Percentiles rank a stretch among this genome's conserved stretches.
These are phyloP conservation scores for Pterois miles DNA, from an alignment of 2,797 vertebrate genomes.

Conservation along the genomic window DNA sequence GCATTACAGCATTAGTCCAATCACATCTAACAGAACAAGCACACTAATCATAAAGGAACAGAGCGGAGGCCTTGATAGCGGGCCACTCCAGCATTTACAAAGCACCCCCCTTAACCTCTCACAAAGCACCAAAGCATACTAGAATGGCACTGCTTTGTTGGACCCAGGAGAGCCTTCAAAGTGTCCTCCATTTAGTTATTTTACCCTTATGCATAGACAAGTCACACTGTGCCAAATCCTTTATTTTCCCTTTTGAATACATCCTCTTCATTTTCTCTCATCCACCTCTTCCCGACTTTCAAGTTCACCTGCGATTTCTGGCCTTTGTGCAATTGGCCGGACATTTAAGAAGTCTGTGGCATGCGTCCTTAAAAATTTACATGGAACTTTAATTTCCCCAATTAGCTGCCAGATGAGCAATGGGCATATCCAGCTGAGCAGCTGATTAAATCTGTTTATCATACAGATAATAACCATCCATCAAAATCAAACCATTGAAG, in stretches of 20 bases:
- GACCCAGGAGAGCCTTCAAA: conserved; percentile 29
- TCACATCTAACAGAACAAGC: conserved; percentile 61
- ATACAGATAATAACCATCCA: conserved; percentile 42
- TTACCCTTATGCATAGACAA: conserved; percentile 5
- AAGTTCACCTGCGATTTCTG: not conserved
- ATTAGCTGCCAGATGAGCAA: conserved; percentile 33
- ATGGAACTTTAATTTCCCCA: conserved; percentile 33
- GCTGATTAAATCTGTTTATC: conserved; percentile 67
- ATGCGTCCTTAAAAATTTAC: conserved; percentile 12
- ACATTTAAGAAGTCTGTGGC: conserved; percentile 21
- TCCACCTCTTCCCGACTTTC: not conserved
- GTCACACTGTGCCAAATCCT: conserved; percentile 7
- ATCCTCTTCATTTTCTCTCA: not conserved
- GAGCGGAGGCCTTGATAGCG: conserved; percentile 35
- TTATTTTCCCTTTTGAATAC: conserved; percentile 19
- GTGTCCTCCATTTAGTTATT: conserved; percentile 20
- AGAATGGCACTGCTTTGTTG: conserved; percentile 14
- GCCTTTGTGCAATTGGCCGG: conserved; percentile 29
- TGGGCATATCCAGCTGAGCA: conserved; percentile 49
- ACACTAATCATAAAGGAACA: conserved; percentile 59
- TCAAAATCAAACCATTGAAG: conserved; percentile 35
- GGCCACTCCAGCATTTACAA: conserved; percentile 30
- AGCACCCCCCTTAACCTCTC: conserved; percentile 34
- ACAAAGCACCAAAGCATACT: conserved; percentile 15
- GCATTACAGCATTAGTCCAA: conserved; percentile 55